phyloP scores from a whole-genome alignment of 2,797 vertebrate species.

The Sebastes kiyomatsui region DNA sequence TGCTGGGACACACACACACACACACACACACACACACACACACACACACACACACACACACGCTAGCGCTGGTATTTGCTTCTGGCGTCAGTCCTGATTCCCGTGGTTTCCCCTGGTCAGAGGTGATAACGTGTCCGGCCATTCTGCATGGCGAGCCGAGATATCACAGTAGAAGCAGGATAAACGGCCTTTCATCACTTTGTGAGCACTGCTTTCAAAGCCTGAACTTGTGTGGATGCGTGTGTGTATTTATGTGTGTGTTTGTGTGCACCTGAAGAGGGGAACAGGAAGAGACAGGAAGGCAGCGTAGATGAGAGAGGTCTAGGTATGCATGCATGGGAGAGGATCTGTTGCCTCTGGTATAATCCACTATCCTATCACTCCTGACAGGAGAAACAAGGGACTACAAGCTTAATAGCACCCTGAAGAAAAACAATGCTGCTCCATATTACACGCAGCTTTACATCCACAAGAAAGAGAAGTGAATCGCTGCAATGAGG shows the following conservation, averaged over 20 bases:
- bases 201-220: constrained; percentile 46
- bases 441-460: constrained; percentile 34
- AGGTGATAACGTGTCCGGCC: constrained; percentile 71
- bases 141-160: constrained; percentile 55
- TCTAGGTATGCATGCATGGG: not conserved
- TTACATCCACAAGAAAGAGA: constrained; percentile 8
- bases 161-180: constrained; percentile 65
- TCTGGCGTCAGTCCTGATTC: constrained; percentile 71
- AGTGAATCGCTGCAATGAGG: constrained; percentile 28
- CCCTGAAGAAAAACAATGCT: constrained; percentile 58
- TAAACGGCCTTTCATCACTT: constrained; percentile 70
- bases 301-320: constrained; percentile 24
- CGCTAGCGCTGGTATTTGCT: constrained; percentile 70
- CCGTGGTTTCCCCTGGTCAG: constrained; percentile 65
- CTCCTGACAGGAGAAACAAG: constrained; percentile 54
- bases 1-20: constrained; percentile 72
- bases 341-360: constrained; percentile 32
- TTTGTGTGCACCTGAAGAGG: constrained; percentile 45
- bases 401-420: constrained; percentile 56
- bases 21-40: constrained; percentile 61
- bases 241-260: constrained; percentile 6
- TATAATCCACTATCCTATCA: constrained; percentile 50
- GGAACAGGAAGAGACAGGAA: constrained; percentile 29
- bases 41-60: constrained; percentile 63
- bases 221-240: not conserved